Evolutionary conservation across 2,888 invertebrate genomes (phyloP).

Genomic region (Phragmatobia fuliginosa): DNA sequence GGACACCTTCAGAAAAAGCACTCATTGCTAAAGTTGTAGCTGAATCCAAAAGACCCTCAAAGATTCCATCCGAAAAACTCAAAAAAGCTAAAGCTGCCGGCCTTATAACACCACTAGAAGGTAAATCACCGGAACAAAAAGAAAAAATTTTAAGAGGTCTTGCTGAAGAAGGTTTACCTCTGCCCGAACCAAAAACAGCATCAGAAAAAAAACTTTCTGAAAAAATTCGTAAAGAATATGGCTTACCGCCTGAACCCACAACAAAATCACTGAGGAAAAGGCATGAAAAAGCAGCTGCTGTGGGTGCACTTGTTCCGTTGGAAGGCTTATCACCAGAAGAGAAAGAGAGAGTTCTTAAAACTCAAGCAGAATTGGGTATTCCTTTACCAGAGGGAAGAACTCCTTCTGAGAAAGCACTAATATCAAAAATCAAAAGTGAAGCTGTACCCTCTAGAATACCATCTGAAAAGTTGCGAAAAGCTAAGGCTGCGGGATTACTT

Average conservation of each 20-base stretch:
- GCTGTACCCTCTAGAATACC: slow-evolving; percentile 5
- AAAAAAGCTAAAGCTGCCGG: slow-evolving; percentile 47
- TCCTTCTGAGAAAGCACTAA: slow-evolving; percentile 11
- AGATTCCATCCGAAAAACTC: slow-evolving; percentile 11
- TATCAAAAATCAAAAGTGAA: slow-evolving; percentile 1
- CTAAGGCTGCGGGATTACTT: slow-evolving; percentile 11
- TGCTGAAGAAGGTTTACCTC: slow-evolving; percentile 17
- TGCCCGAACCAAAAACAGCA: slow-evolving; percentile 17
- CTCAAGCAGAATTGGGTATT: slow-evolving; percentile 11
- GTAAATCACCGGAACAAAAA: slow-evolving; percentile 37
- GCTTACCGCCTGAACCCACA: slow-evolving; percentile 20
- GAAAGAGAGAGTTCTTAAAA: slow-evolving; percentile 7
- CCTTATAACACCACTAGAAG: slow-evolving; percentile 9
- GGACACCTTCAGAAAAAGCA: slow-evolving; percentile 38
- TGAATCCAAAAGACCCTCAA: slow-evolving; percentile 9
- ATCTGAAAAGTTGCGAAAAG: slow-evolving; percentile 8
- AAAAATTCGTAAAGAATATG: slow-evolving; percentile 32
- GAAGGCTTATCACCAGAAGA: slow-evolving; percentile 9
- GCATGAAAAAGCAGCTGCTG: slow-evolving; percentile 10
- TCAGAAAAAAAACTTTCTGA: slow-evolving; percentile 31
- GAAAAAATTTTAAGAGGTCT: slow-evolving; percentile 16
- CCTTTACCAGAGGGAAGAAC: slow-evolving; percentile 5
- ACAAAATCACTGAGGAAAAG: slow-evolving; percentile 10
- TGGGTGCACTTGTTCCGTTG: not conserved
- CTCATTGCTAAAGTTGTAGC: slow-evolving; percentile 26